phyloP scores from a whole-genome alignment of 37 sponge, comb jelly and placozoan species.

The Bolinopsis microptera region DNA sequence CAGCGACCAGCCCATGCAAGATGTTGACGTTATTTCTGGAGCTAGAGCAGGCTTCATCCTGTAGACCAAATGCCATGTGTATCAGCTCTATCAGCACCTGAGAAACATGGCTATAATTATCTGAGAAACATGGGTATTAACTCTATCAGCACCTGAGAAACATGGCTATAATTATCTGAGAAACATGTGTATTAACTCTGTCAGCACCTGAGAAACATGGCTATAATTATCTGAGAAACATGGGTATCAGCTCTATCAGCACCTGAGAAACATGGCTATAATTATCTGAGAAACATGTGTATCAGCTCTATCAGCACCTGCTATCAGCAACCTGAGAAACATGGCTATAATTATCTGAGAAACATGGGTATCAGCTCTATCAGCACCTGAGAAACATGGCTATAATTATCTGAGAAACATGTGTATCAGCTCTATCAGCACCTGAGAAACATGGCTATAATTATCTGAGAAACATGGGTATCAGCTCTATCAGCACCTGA shows the following conservation, averaged over 20 bases:
- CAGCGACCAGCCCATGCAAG: constrained; percentile 33
- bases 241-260: not conserved
- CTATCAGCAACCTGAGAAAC: too few species aligned
- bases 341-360: too few species aligned
- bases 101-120: not conserved
- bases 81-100: constrained; percentile 60
- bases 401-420: too few species aligned
- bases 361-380: too few species aligned
- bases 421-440: too few species aligned
- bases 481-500: too few species aligned
- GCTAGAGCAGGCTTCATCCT: constrained; percentile 19
- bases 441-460: too few species aligned
- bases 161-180: not conserved
- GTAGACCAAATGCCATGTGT: constrained; percentile 48
- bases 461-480: too few species aligned
- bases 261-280: not conserved
- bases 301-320: not conserved
- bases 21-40: constrained; percentile 10
- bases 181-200: too few species aligned
- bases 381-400: too few species aligned
- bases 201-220: not conserved
- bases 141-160: not conserved
- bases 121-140: too few species aligned
- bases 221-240: not conserved
- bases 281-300: not conserved